These are phyloP conservation scores for Acrossocheilus fasciatus DNA, from an alignment of 2,797 vertebrate genomes.

Conservation along the genomic window DNA sequence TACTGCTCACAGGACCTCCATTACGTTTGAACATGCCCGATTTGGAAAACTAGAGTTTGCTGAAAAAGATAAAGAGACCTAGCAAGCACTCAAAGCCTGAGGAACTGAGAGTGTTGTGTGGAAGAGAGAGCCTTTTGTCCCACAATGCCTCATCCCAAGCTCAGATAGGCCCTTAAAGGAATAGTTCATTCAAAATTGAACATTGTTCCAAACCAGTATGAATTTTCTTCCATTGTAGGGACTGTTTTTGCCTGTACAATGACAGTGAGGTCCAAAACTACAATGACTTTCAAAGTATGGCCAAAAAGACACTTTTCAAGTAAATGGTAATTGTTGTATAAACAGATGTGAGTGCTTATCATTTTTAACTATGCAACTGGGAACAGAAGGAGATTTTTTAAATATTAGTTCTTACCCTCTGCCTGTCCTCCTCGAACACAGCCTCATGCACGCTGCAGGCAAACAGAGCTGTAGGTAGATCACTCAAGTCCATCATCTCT, in stretches of 20 bases:
- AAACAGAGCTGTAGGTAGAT: conserved; percentile 91
- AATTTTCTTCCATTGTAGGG: not conserved
- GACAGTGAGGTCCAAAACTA: not conserved
- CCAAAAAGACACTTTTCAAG: not conserved
- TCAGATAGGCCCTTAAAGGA: conserved; percentile 66
- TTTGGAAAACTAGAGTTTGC: conserved; percentile 40
- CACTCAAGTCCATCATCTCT: conserved; percentile 95
- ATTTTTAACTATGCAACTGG: not conserved
- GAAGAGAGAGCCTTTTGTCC: conserved; percentile 51
- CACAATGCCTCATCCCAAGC: conserved; percentile 45
- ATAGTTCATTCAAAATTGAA: not conserved
- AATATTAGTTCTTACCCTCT: conserved; percentile 82
- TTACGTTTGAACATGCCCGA: conserved; percentile 40
- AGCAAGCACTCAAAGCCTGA: conserved; percentile 34
- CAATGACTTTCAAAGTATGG: not conserved
- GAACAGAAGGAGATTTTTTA: not conserved
- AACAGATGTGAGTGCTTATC: not conserved
- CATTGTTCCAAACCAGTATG: not conserved
- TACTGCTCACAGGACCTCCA: conserved; percentile 60
- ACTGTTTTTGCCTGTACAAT: not conserved
- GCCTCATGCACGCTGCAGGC: conserved; percentile 90
- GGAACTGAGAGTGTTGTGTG: conserved; percentile 26
- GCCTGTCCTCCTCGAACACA: conserved; percentile 85
- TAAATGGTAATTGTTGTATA: not conserved
- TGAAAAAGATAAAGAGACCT: conserved; percentile 35